A percentile compares a stretch with the other conserved stretches of the same genome.
phyloP scores from a whole-genome alignment of 2,888 invertebrate genomes.

The Nomada fucata region DNA sequence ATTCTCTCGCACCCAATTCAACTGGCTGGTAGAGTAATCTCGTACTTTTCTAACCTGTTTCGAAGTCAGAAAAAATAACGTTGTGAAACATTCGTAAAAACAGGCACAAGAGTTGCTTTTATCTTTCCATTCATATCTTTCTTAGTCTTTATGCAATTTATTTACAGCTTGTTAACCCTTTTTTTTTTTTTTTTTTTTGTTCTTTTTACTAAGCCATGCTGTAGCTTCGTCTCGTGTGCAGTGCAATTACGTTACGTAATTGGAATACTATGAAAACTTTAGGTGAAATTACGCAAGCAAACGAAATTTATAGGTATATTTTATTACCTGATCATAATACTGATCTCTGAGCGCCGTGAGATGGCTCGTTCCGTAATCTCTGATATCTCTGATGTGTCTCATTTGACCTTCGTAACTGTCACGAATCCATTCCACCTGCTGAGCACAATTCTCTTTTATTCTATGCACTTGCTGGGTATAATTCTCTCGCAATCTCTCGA shows the following conservation, averaged over 20 bases:
- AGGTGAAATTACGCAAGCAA: neutral
- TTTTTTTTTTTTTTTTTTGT: neutral
- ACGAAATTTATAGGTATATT: neutral
- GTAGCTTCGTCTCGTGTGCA: no score
- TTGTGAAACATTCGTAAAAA: slow-evolving; percentile 17
- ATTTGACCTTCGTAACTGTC: slow-evolving; percentile 95
- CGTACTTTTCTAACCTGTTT: slow-evolving; percentile 94
- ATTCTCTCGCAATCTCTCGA: slow-evolving; percentile 95
- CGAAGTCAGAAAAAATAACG: slow-evolving; percentile 27
- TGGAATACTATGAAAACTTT: neutral
- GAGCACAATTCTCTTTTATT: slow-evolving; percentile 96
- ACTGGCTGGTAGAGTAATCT: slow-evolving; percentile 95
- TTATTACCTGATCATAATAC: slow-evolving; percentile 94
- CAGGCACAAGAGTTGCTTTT: neutral
- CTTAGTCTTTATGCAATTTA: neutral
- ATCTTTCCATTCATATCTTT: neutral
- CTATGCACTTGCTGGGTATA: slow-evolving; percentile 96
- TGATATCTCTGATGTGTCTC: slow-evolving; percentile 93
- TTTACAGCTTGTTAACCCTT: no score
- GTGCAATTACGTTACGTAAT: neutral
- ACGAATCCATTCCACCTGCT: slow-evolving; percentile 97
- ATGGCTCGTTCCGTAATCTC: slow-evolving; percentile 96
- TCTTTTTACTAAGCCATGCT: no score
- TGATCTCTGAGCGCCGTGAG: slow-evolving; percentile 94
- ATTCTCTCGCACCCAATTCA: slow-evolving; percentile 97